Base-by-base conservation (phyloP, 2,113 vertebrate species). In the Periophthalmodon schlosseri region DNA sequence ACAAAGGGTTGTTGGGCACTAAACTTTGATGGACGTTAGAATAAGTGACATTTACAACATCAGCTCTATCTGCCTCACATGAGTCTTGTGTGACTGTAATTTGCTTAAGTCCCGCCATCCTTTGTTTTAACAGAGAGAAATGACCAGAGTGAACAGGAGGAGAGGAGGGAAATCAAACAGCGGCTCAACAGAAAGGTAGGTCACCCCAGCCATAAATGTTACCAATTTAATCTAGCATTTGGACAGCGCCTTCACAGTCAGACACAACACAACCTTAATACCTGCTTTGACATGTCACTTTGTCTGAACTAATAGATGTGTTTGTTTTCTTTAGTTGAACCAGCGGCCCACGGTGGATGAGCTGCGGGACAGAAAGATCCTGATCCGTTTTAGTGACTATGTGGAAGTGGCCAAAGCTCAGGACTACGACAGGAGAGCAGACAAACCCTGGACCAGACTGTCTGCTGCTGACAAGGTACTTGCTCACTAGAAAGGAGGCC, bases 401-500 rank as follows among this genome's bases (percentile, higher is more conserved):
- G 97, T 99, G 86, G 97, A 99, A 90, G 97, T 99, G 93, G 97
- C 97, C 50, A 99, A 97, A 95, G 97, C 97, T 85, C 97, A 99
- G 95, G 97, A 99, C 93, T 99, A 99, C 0, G 97, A 99, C 94
- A 91, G 97, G 72, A 88, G 97, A 69, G 96, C 97, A 0, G 97
- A 99, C 90, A 99, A 99, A 79, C 97, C 97, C 3, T 99, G 97
- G 97, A 99, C 97, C 8, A 88, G 97, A 70, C 94, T 99, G 81
- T 99, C 97, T 23, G 97, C 97, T 64, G 94, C 97, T 75, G 97
- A 99, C 76, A 99, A 99, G 96, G 97, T 97, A 89, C 64, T 14
- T 18, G 49, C 15, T 9, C 7, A 28, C 28, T 28, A 36, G 2
- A 44, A 36, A 16, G 7, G 7, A 9, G 18, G 0, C 2, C 1